These are phyloP conservation scores for Oryctes rhinoceros DNA, from an alignment of 1,140 invertebrate genomes.

Conservation along the genomic window DNA sequence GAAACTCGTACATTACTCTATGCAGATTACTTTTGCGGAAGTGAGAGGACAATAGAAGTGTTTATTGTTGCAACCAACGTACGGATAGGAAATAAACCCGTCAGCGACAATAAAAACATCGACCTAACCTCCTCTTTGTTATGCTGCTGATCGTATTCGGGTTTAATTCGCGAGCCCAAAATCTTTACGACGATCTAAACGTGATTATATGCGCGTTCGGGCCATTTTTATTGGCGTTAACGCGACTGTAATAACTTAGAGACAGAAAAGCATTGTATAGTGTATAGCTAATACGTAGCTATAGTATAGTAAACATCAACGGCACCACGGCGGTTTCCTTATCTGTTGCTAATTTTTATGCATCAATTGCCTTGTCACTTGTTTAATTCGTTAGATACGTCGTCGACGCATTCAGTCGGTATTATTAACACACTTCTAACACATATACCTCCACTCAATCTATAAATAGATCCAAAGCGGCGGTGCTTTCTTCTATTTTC, in stretches of 20 bases:
- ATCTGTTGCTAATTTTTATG: constrained; percentile 21
- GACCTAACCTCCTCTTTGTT: constrained; percentile 17
- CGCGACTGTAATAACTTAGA: constrained; percentile 13
- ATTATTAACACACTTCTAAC: constrained; percentile 22
- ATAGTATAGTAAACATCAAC: neutral
- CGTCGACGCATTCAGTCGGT: neutral
- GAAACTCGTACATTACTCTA: no score
- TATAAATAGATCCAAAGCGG: constrained; percentile 14
- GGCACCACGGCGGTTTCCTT: neutral
- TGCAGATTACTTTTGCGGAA: no score
- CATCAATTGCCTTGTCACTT: constrained; percentile 6
- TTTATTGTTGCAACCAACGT: constrained; percentile 22
- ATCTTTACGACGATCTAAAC: constrained; percentile 26
- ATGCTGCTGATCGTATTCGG: constrained; percentile 1
- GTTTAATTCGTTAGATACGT: constrained; percentile 5
- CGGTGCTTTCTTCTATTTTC: constrained; percentile 27
- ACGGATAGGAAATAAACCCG: constrained; percentile 13
- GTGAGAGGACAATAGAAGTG: neutral
- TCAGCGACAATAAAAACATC: neutral
- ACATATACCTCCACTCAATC: neutral
- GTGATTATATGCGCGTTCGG: constrained; percentile 19
- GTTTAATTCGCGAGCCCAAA: constrained; percentile 25
- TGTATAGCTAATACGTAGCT: neutral
- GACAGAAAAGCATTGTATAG: neutral
- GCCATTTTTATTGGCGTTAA: constrained; percentile 13